Conservation (phyloP, 2,113 vertebrate species). For the Oreotrochilus melanogaster region DNA sequence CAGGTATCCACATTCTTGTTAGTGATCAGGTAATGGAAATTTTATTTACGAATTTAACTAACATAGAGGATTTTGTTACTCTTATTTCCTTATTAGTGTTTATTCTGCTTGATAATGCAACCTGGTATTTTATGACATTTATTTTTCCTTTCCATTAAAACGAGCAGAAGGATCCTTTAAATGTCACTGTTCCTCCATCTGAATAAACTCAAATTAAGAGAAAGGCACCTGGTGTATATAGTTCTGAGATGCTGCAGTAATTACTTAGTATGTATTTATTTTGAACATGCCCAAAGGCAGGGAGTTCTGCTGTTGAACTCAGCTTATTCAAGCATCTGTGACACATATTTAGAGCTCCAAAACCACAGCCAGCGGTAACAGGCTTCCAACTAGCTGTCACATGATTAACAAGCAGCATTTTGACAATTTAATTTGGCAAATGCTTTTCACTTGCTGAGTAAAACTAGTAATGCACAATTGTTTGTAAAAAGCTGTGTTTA, state of each 20-base stretch:
- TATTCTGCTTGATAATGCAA: neutral
- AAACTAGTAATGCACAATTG: rapidly evolving
- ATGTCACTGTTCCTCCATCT: neutral
- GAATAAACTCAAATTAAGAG: neutral
- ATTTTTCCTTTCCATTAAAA: neutral
- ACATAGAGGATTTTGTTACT: neutral
- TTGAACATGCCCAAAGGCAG: neutral
- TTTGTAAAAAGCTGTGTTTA: neutral
- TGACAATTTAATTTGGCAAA: neutral
- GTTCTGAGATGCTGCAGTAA: neutral
- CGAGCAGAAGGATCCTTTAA: neutral
- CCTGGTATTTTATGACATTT: neutral
- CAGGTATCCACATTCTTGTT: slow-evolving; percentile 92
- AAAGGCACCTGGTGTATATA: neutral
- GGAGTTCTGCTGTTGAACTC: neutral
- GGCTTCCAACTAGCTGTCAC: neutral
- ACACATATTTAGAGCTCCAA: neutral
- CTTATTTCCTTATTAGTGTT: neutral
- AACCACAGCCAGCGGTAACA: neutral
- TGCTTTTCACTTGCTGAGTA: neutral
- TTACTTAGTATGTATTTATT: neutral
- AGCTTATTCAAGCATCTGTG: neutral
- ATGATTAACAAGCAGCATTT: neutral
- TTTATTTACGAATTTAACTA: neutral
- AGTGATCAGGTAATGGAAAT: slow-evolving; percentile 88